phyloP scores from a whole-genome alignment of 1,140 invertebrate genomes.

The Camponotus floridanus region DNA sequence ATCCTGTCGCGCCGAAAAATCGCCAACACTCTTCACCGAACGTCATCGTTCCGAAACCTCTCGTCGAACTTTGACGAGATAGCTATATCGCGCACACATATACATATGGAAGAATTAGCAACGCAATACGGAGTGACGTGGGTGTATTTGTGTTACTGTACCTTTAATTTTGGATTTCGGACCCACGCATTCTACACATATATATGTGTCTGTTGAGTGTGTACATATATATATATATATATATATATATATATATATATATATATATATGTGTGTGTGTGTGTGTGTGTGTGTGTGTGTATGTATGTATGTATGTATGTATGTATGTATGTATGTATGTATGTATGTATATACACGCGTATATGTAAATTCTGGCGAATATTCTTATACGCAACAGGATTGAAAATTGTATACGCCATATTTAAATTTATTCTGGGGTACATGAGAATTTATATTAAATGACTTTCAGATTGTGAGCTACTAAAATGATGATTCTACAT shows the following conservation, averaged over 20 bases:
- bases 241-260: background rate
- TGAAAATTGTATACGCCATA: background rate
- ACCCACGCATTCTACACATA: too few relatives aligned
- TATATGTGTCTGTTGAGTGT: background rate
- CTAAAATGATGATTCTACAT: slow-evolving; percentile 33
- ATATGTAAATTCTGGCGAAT: slow-evolving; percentile 17
- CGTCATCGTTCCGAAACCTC: background rate
- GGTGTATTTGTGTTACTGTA: background rate
- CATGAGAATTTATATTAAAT: slow-evolving; percentile 21
- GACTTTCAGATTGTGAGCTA: slow-evolving; percentile 65
- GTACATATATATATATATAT: background rate
- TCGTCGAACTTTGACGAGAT: background rate
- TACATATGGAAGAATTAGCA: background rate
- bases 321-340: slow-evolving; percentile 24
- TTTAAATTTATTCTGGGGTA: background rate
- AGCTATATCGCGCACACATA: slow-evolving; percentile 24
- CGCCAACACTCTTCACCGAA: background rate
- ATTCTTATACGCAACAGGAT: slow-evolving; percentile 9
- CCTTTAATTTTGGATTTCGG: slow-evolving; percentile 18
- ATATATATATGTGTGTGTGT: background rate
- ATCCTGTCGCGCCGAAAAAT: slow-evolving; percentile 63
- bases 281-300: background rate
- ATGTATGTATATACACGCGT: background rate
- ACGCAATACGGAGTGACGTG: slow-evolving; percentile 15
- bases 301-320: background rate